Evolutionary conservation across 35 echinoderm and acorn worm species (phyloP).

Genomic region (Amphiura filiformis): DNA sequence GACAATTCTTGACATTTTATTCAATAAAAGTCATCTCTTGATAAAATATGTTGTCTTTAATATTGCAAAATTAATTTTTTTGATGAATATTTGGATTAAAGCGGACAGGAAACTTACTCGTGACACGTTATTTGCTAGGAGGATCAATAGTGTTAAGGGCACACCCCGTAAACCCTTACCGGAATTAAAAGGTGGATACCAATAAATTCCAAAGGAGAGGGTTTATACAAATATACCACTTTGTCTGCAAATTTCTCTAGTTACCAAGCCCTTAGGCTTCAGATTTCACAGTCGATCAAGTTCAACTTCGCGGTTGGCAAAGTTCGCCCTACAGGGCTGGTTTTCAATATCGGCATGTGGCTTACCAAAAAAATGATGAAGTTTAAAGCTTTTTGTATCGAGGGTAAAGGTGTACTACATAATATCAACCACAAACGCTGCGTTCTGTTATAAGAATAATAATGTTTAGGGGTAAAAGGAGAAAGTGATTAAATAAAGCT

Average conservation of each 20-base stretch:
- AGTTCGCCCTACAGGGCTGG: background rate
- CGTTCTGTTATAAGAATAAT: background rate
- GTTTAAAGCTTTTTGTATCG: background rate
- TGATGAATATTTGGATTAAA: background rate
- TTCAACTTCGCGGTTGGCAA: background rate
- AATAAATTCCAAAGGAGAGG: background rate
- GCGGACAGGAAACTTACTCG: background rate
- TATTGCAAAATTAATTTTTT: background rate
- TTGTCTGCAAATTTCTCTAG: constrained; percentile 5
- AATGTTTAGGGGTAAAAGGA: background rate
- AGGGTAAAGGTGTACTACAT: background rate
- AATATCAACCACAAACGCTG: background rate
- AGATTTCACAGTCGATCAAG: background rate
- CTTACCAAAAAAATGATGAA: background rate
- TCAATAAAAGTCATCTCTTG: too few relatives aligned
- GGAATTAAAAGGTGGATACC: background rate
- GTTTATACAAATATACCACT: background rate
- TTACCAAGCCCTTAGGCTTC: background rate
- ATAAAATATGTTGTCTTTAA: background rate
- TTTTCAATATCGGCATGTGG: background rate
- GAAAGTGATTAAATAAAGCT: background rate
- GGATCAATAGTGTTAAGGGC: background rate
- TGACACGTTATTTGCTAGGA: background rate
- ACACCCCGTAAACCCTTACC: background rate
- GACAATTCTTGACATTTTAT: background rate